Evolutionary conservation across 2,113 vertebrate genomes (phyloP).

Genomic region (Lanius ludovicianus): DNA sequence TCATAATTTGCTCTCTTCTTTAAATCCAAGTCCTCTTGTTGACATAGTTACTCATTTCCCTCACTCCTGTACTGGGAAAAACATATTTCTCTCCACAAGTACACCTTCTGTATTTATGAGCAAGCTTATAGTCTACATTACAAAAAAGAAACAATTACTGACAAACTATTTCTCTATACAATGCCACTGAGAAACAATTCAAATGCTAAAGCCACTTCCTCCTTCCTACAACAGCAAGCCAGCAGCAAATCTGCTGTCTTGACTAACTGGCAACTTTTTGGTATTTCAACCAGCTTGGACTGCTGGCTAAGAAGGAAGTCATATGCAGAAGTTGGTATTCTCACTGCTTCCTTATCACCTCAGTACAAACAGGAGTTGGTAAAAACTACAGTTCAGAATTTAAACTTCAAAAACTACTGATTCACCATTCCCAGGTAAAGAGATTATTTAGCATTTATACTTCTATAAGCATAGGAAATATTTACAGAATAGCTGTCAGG

Average conservation of each 20-base stretch:
- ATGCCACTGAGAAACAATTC: not conserved
- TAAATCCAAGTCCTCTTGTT: not conserved
- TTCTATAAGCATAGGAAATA: not conserved
- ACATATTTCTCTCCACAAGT: not conserved
- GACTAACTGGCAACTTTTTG: not conserved
- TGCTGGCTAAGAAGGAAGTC: not conserved
- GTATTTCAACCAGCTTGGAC: not conserved
- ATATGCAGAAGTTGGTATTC: not conserved
- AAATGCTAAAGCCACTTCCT: not conserved
- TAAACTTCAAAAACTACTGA: not conserved
- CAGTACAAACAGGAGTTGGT: not conserved
- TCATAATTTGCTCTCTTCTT: not conserved
- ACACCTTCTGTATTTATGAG: not conserved
- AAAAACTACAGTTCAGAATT: not conserved
- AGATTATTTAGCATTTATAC: not conserved
- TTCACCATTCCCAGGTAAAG: not conserved
- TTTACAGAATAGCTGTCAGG: not conserved
- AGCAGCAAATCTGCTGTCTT: not conserved
- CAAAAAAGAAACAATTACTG: not conserved
- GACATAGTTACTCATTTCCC: not conserved
- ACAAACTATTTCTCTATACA: not conserved
- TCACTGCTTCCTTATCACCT: not conserved
- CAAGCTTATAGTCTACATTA: not conserved
- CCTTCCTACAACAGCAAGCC: not conserved
- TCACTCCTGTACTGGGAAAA: not conserved